Evolutionary conservation across 2,113 vertebrate genomes (phyloP), one percentile per base, ranked within the genome.

Genomic region (Shinisaurus crocodilurus): DNA sequence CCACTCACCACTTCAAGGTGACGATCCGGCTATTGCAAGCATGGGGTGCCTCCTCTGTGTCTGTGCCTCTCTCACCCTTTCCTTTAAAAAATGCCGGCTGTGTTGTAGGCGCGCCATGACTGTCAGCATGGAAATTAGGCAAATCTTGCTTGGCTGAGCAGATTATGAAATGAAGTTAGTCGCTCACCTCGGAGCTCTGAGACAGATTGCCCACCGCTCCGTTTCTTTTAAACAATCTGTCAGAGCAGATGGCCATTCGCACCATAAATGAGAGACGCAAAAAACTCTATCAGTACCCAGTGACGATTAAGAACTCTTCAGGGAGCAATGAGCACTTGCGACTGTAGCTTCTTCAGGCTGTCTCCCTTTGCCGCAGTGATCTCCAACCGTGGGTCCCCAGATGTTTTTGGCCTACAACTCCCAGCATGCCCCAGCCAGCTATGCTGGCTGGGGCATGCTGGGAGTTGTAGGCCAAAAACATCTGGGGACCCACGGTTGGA

Each of bases 181-280:
- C 82, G 6, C 90, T 96, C 95, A 95, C 95, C 93, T 96, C 93
- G 3, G 29, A 89, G 95, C 37, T 79, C 65, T 2, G 90, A 93
- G 95, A 91, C 93, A 95, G 94, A 91, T 95, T 96, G 95, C 70
- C 94, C 94, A 25, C 0, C 2, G 60, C 90, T 95, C 95, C 84
- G 0, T 93, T 94, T 86, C 94, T 95, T 91, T 89, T 84, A 88
- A 95, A 93, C 93, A 96, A 23, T 93, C 97, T 97, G 95, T 89
- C 86, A 60, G 82, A 97, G 85, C 97, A 97, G 96, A 96, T 96
- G 96, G 96, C 88, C 89, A 0, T 89, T 94, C 92, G 60, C 92
- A 74, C 94, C 94, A 2, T 60, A 86, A 95, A 92, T 40, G 82
- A 87, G 95, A 87, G 90, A 91, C 82, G 69, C 25, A 88, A 63